phyloP scores from a whole-genome alignment of 1,140 invertebrate species.

The Aleiodes sp. region DNA sequence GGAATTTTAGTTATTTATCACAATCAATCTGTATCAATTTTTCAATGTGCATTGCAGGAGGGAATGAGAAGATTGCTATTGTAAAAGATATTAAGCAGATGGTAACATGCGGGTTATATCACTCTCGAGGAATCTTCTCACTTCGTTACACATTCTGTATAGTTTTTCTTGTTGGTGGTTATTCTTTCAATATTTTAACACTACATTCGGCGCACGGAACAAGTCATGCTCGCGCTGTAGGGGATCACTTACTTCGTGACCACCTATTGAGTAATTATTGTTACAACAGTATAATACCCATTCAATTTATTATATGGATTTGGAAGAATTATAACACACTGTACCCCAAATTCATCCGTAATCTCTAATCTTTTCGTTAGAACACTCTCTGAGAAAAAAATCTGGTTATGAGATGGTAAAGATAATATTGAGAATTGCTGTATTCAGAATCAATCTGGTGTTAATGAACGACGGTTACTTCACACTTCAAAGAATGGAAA shows the following conservation, averaged over 20 bases:
- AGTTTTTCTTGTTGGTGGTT: constrained; percentile 32
- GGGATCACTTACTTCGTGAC: neutral
- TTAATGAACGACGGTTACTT: too few species aligned
- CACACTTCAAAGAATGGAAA: too few species aligned
- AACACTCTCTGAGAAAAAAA: constrained; percentile 10
- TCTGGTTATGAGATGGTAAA: neutral
- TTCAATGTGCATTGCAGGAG: neutral
- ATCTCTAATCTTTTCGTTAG: constrained; percentile 11
- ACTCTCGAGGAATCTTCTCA: constrained; percentile 38
- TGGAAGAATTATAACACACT: constrained; percentile 2
- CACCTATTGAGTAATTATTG: constrained; percentile 29
- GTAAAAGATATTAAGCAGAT: constrained; percentile 37
- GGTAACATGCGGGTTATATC: constrained; percentile 48
- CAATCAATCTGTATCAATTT: constrained; percentile 21
- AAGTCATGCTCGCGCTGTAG: neutral
- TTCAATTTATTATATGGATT: neutral
- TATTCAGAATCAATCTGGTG: too few species aligned
- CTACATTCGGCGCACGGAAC: neutral
- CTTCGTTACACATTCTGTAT: constrained; percentile 40
- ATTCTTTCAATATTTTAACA: constrained; percentile 21
- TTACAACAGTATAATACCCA: neutral
- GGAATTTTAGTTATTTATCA: constrained; percentile 1
- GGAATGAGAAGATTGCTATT: neutral
- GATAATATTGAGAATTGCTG: neutral
- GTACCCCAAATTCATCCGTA: neutral